Percentiles rank a stretch among this genome's conserved stretches.
phyloP scores from a whole-genome alignment of 2,888 invertebrate genomes.

The Panorpa germanica region DNA sequence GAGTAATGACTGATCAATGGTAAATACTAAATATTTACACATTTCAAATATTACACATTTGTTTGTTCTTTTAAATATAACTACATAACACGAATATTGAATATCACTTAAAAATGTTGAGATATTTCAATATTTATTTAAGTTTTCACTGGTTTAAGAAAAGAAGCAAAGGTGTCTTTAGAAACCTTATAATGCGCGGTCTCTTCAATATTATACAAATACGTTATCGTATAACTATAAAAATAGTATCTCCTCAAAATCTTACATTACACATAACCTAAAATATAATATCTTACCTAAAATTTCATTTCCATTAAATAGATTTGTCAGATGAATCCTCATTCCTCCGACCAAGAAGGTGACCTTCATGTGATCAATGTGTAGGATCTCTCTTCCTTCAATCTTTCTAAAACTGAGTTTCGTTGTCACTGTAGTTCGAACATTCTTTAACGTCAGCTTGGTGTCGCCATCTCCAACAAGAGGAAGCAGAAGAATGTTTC shows the following conservation, averaged over 20 bases:
- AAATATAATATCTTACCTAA: slow-evolving; percentile 22
- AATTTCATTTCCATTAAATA: slow-evolving; percentile 41
- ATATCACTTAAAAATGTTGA: too few species aligned
- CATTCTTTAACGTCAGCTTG: slow-evolving; percentile 29
- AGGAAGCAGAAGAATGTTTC: slow-evolving; percentile 34
- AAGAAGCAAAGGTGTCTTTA: too few species aligned
- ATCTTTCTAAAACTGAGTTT: slow-evolving; percentile 26
- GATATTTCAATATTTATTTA: too few species aligned
- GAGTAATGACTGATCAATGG: too few species aligned
- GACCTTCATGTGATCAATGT: slow-evolving; percentile 33
- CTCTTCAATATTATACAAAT: too few species aligned
- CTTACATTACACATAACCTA: slow-evolving; percentile 4
- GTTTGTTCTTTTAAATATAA: too few species aligned
- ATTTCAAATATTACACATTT: too few species aligned
- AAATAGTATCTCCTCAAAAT: background rate
- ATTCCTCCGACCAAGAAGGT: slow-evolving; percentile 31
- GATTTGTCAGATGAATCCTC: slow-evolving; percentile 32
- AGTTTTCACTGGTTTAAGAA: too few species aligned
- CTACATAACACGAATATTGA: too few species aligned
- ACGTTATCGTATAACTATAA: too few species aligned
- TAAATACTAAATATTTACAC: too few species aligned
- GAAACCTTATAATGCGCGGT: too few species aligned
- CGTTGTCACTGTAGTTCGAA: slow-evolving; percentile 30
- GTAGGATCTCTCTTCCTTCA: slow-evolving; percentile 23
- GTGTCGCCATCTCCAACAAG: slow-evolving; percentile 35